phyloP scores from a whole-genome alignment of 2,888 invertebrate species.

The Psylliodes chrysocephalus region DNA sequence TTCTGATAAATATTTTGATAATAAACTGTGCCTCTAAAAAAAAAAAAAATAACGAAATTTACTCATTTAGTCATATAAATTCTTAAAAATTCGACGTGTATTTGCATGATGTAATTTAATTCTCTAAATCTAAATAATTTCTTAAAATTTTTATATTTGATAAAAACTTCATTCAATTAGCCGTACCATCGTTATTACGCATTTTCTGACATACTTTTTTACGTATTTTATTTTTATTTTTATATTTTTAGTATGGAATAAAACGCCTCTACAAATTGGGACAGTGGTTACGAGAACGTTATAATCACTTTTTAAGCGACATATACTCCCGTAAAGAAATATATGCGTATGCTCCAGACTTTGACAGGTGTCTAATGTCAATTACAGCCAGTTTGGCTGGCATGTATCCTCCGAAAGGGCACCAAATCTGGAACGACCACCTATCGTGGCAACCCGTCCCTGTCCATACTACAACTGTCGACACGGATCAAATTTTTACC shows the following conservation, averaged over 20 bases:
- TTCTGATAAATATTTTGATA: too few species aligned
- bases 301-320: slow-evolving; percentile 69
- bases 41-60: too few species aligned
- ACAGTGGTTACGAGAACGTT: slow-evolving; percentile 68
- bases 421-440: slow-evolving; percentile 70
- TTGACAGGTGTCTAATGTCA: slow-evolving; percentile 89
- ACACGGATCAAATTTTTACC: slow-evolving; percentile 63
- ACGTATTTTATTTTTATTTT: slow-evolving; percentile 1
- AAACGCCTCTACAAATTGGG: slow-evolving; percentile 35
- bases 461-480: slow-evolving; percentile 69
- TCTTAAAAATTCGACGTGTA: too few species aligned
- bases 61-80: too few species aligned
- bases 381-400: slow-evolving; percentile 83
- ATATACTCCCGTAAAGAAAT: slow-evolving; percentile 69
- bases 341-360: slow-evolving; percentile 78
- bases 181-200: too few species aligned
- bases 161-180: too few species aligned
- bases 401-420: slow-evolving; percentile 71
- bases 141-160: too few species aligned
- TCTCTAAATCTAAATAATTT: too few species aligned
- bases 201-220: too few species aligned
- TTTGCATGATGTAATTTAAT: too few species aligned
- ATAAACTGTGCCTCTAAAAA: too few species aligned
- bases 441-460: slow-evolving; percentile 82
- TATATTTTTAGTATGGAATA: slow-evolving; percentile 38